Base-by-base conservation (phyloP, 2,888 invertebrate species). In the Fragum sueziense region DNA sequence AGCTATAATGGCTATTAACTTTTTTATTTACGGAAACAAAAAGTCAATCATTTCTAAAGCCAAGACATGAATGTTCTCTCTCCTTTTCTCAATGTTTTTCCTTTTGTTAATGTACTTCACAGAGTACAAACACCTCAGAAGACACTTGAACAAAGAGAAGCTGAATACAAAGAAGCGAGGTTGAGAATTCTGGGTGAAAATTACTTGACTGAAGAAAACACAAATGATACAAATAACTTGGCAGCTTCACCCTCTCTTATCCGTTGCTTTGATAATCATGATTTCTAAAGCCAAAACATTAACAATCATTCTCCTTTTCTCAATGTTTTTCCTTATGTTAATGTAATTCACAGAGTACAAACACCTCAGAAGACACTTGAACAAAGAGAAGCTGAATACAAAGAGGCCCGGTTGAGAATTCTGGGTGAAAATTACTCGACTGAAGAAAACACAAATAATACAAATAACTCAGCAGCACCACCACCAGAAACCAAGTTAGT, bases 151-250 rank as follows among this genome's bases (percentile, higher is more conserved):
- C 92, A 98, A 95, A 95, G 98, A 88, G 97, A 98, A 93, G 97
- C 97, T 91, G 98, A 97, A 91, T 98, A 98, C 92, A 97, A 97
- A 20, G 96, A 97, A 93, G 98, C 98, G 25, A 95, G 98, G 86
- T 95, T 97, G 85, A 95, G 98, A 91, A 98, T 98, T 93, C 94
- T 98, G 88, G 98, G 98, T 25, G 82, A 85, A 69, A 72, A 82
- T 29, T 85, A 82, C 27, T 70, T 76, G 25, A 80, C 77, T 34
- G 85, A 72, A 31, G 74, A 74, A n/a, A 65, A 61, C 20, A 61
- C 62, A 17, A 52, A 47, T 27, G 51, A 68, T 17, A 65, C 54
- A n/a, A 57, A 54, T 34, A 70, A 70, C 14, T 70, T 57, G 1
- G 70, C 70, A 54, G 22, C 71, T 41, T n/a, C 41, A n/a, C 9